Percentiles rank a stretch among this genome's conserved stretches.
Evolutionary conservation across 1,140 invertebrate genomes (phyloP).

Genomic region (Heliconius himera): DNA sequence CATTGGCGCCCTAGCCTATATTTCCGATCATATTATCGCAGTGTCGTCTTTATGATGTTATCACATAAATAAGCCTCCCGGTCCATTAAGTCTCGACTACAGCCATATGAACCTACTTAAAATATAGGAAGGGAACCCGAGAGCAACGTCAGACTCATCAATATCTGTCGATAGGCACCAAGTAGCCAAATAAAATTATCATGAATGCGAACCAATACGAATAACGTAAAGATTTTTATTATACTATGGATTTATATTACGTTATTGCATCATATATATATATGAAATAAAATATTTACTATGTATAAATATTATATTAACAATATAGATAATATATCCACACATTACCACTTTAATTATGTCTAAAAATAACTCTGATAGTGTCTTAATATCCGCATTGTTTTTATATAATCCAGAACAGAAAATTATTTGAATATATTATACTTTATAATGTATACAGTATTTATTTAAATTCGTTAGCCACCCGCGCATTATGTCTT

Average conservation of each 20-base stretch:
- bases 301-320: too few species aligned
- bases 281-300: constrained; percentile 47
- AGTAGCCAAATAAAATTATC: constrained; percentile 74
- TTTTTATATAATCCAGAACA: too few species aligned
- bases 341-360: too few species aligned
- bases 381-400: too few species aligned
- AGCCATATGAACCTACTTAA: constrained; percentile 51
- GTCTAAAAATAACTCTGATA: too few species aligned
- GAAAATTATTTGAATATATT: too few species aligned
- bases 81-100: constrained; percentile 51
- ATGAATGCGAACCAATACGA: constrained; percentile 55
- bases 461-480: too few species aligned
- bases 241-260: constrained; percentile 29
- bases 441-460: too few species aligned
- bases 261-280: constrained; percentile 28
- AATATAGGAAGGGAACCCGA: constrained; percentile 57
- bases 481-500: too few species aligned
- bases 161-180: constrained; percentile 67
- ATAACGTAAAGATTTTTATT: constrained; percentile 54
- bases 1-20: not conserved
- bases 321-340: too few species aligned
- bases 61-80: constrained; percentile 66
- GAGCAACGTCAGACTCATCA: constrained; percentile 61
- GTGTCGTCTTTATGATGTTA: constrained; percentile 54
- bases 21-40: constrained; percentile 54